Percentiles rank a stretch among this genome's conserved stretches.
Evolutionary conservation across 2,113 vertebrate genomes (phyloP).

Genomic region (Pluvianellus socialis): DNA sequence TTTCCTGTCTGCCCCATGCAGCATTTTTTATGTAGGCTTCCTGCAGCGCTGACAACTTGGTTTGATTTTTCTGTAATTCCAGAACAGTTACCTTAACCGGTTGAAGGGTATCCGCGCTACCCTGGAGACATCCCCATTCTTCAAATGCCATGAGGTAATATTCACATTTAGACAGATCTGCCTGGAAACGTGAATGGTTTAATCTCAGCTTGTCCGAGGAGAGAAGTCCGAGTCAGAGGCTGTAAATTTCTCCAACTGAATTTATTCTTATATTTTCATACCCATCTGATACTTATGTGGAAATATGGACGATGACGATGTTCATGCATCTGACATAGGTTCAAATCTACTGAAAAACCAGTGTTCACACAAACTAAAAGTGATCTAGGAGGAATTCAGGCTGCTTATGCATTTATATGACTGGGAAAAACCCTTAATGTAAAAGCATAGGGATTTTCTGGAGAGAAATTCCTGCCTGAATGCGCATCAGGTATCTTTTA

Average conservation of each 20-base stretch:
- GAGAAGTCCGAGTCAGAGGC: neutral
- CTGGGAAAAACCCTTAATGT: neutral
- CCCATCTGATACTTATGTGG: neutral
- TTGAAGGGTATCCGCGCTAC: constrained; percentile 86
- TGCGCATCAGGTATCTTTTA: neutral
- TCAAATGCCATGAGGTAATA: constrained; percentile 93
- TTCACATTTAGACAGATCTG: neutral
- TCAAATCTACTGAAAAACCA: neutral
- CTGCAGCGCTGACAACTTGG: neutral
- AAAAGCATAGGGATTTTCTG: neutral
- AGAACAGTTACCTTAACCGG: constrained; percentile 87
- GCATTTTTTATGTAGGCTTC: neutral
- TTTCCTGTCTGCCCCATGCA: neutral
- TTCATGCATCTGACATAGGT: neutral
- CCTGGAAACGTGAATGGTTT: neutral
- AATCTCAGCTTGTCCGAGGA: neutral
- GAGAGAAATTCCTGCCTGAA: neutral
- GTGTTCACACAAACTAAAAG: neutral
- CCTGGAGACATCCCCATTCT: constrained; percentile 90
- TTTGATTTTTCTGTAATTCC: constrained; percentile 11
- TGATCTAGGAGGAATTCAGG: neutral
- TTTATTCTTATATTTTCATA: neutral
- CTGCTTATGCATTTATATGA: neutral
- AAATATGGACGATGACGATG: neutral
- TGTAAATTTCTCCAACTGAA: neutral